phyloP scores from a whole-genome alignment of 2,888 invertebrate genomes.

The Stenichneumon culpator region DNA sequence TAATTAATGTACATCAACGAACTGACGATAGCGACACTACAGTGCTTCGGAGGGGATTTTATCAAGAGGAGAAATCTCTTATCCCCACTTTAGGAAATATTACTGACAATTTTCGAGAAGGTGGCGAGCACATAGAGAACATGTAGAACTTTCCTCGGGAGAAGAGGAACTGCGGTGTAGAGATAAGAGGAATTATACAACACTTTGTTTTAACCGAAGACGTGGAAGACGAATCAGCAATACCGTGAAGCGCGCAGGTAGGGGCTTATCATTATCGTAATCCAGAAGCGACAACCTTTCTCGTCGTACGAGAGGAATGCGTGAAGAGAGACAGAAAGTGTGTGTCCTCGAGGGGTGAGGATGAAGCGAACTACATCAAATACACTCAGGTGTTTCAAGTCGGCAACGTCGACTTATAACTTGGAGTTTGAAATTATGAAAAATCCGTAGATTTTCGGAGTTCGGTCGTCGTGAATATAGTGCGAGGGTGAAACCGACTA shows the following conservation, averaged over 20 bases:
- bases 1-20: no score
- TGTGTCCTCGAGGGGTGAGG: background rate
- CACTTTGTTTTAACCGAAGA: background rate
- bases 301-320: background rate
- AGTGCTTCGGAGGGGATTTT: no score
- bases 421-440: background rate
- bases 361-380: constrained; percentile 5
- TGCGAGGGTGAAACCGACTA: constrained; percentile 9
- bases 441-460: background rate
- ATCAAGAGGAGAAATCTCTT: no score
- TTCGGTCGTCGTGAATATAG: constrained; percentile 4
- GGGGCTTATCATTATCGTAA: background rate
- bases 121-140: no score
- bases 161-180: background rate
- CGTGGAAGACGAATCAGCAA: background rate
- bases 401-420: background rate
- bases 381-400: constrained; percentile 21
- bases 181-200: background rate
- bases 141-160: background rate
- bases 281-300: background rate
- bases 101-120: no score
- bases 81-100: no score
- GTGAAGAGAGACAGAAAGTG: no score
- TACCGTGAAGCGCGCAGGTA: background rate
- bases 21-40: no score